Percentiles rank a stretch among this genome's conserved stretches.
Evolutionary conservation across 2,888 invertebrate genomes (phyloP).

Genomic region (Thysanoteuthis rhombus): DNA sequence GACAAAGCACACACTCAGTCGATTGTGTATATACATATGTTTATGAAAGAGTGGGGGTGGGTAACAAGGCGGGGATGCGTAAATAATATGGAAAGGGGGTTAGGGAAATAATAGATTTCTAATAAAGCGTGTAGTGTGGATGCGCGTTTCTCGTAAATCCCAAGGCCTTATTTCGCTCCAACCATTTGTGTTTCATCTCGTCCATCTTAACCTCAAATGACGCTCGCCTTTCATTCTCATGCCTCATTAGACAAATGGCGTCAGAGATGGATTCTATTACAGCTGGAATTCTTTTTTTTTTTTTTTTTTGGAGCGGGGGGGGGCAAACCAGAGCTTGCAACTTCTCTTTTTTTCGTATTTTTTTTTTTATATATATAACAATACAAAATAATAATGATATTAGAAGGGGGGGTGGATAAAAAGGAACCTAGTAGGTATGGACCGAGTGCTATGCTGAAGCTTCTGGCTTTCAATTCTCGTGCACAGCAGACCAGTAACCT

Average conservation of each 20-base stretch:
- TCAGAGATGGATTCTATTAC: constrained; percentile 12
- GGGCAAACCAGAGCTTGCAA: neutral
- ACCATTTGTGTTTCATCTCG: neutral
- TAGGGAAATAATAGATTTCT: neutral
- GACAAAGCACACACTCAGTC: neutral
- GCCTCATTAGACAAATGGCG: neutral
- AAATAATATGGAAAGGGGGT: neutral
- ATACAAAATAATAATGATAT: no score
- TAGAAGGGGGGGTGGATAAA: no score
- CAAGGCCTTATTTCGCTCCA: neutral
- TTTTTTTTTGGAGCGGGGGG: neutral
- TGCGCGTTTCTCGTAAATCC: neutral
- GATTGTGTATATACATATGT: neutral
- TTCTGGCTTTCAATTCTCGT: no score
- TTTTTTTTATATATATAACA: no score
- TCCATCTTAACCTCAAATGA: neutral
- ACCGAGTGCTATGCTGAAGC: no score
- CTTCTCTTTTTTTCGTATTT: neutral
- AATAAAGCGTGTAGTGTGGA: neutral
- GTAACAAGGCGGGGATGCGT: neutral
- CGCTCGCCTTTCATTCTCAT: neutral
- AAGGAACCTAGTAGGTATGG: no score
- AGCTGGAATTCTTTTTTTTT: neutral
- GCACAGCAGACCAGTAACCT: no score
- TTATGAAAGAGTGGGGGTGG: neutral